phyloP scores from a whole-genome alignment of 2,797 vertebrate species.

The Pipistrellus pygmaeus region DNA sequence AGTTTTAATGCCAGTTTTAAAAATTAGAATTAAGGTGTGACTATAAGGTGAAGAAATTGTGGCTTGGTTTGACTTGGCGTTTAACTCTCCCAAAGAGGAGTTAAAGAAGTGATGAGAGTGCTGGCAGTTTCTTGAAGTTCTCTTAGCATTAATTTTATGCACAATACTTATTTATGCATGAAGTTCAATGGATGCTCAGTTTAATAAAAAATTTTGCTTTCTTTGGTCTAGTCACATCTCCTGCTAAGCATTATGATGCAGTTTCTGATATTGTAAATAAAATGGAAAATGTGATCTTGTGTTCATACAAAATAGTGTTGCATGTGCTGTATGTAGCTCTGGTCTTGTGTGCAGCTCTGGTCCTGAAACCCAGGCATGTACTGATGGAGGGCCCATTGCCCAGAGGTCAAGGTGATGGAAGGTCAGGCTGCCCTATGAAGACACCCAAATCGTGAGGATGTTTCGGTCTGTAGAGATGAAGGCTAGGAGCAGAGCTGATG shows the following conservation, averaged over 20 bases:
- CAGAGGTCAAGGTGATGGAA: not conserved
- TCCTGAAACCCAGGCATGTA: no score
- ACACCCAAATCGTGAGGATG: not conserved
- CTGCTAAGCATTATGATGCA: not conserved
- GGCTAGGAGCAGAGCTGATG: not conserved
- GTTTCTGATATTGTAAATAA: not conserved
- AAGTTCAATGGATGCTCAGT: not conserved
- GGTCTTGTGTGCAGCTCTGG: not conserved
- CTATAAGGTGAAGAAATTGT: not conserved
- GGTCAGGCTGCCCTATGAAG: not conserved
- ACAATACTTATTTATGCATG: not conserved
- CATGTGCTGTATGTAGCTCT: not conserved
- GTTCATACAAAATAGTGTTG: not conserved
- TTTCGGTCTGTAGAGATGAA: not conserved
- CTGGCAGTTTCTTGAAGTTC: not conserved
- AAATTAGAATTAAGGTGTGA: conserved; percentile 9
- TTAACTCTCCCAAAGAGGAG: not conserved
- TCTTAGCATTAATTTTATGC: not conserved
- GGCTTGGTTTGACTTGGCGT: not conserved
- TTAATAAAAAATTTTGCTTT: not conserved
- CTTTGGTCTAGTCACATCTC: not conserved
- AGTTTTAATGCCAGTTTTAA: not conserved
- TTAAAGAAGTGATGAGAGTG: not conserved
- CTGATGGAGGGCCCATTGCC: not conserved
- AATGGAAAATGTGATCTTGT: not conserved